phyloP scores from a whole-genome alignment of 2,113 vertebrate genomes.

The Anoplopoma fimbria region DNA sequence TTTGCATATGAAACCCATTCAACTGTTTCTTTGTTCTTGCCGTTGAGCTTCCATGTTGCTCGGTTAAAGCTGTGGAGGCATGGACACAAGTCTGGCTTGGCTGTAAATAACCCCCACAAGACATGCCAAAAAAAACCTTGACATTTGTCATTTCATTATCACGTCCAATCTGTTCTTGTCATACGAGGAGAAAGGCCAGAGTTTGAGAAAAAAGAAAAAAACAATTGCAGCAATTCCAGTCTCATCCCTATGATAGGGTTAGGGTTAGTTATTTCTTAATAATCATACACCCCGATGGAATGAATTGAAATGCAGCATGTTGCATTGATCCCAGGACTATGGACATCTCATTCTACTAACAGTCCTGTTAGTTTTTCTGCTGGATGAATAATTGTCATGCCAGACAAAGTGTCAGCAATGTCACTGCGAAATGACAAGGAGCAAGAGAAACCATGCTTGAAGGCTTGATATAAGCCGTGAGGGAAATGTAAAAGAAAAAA shows the following conservation, averaged over 20 bases:
- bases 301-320: slow-evolving; percentile 30
- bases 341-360: slow-evolving; percentile 33
- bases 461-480: slow-evolving; percentile 40
- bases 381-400: slow-evolving; percentile 59
- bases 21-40: background rate
- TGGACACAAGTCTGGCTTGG: background rate
- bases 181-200: slow-evolving; percentile 14
- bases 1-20: background rate
- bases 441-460: slow-evolving; percentile 40
- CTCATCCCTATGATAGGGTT: slow-evolving; percentile 30
- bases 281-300: slow-evolving; percentile 30
- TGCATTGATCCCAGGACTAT: slow-evolving; percentile 37
- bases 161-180: slow-evolving; percentile 61
- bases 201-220: background rate
- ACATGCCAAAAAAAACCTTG: slow-evolving; percentile 45
- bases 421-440: slow-evolving; percentile 43
- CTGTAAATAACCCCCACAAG: slow-evolving; percentile 4
- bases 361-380: slow-evolving; percentile 21
- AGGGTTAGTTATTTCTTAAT: slow-evolving; percentile 26
- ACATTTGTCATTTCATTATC: slow-evolving; percentile 79
- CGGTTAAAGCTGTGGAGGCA: background rate
- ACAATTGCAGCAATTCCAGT: slow-evolving; percentile 1
- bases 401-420: slow-evolving; percentile 39
- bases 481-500: slow-evolving; percentile 43
- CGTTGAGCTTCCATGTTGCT: background rate